Percentiles rank a stretch among this genome's conserved stretches.
Evolutionary conservation across 2,113 vertebrate species (phyloP).

Genomic region (Lophius piscatorius): DNA sequence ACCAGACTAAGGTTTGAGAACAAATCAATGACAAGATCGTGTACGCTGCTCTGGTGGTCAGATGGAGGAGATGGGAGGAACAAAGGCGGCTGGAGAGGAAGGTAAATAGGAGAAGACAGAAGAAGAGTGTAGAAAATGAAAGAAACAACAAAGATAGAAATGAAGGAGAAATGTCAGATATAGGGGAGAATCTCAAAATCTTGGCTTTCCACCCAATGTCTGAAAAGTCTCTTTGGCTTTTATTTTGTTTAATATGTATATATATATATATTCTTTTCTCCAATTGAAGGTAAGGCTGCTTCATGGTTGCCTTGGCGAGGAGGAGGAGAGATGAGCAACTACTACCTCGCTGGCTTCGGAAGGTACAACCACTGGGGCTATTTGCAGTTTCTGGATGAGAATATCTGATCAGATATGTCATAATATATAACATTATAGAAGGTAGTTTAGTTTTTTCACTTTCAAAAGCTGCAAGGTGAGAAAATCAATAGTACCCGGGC

Average conservation of each 20-base stretch:
- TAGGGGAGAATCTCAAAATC: background rate
- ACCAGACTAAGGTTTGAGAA: slow-evolving; percentile 8
- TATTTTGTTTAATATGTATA: background rate
- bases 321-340: background rate
- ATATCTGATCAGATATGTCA: no score
- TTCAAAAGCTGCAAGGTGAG: background rate
- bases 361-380: background rate
- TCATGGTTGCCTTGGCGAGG: background rate
- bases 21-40: slow-evolving; percentile 56
- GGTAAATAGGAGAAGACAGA: slow-evolving; percentile 6
- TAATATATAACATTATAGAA: no score
- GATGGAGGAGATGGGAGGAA: slow-evolving; percentile 16
- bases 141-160: background rate
- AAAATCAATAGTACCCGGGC: background rate
- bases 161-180: slow-evolving; percentile 21
- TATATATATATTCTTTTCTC: no score
- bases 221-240: background rate
- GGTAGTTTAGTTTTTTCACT: background rate
- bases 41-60: slow-evolving; percentile 20
- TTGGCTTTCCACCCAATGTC: background rate
- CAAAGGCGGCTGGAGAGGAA: background rate
- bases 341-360: background rate
- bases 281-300: background rate
- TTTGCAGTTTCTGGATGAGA: slow-evolving; percentile 4
- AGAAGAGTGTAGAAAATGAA: background rate